These are phyloP conservation scores for Tenthredo distinguenda DNA, from an alignment of 2,888 invertebrate species.

Conservation along the genomic window DNA sequence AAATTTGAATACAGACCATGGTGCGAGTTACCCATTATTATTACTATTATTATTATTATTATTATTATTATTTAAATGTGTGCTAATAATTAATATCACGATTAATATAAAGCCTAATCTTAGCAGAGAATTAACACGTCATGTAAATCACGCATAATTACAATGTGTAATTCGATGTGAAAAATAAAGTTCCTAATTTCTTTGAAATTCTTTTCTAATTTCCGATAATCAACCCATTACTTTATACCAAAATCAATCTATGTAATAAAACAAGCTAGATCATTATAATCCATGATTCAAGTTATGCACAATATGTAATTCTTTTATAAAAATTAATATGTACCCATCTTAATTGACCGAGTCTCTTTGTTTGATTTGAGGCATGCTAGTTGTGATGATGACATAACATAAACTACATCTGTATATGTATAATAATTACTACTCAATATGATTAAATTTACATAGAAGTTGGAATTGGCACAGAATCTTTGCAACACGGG, in stretches of 20 bases:
- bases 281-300: not conserved
- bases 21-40: constrained; percentile 46
- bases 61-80: constrained; percentile 19
- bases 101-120: constrained; percentile 44
- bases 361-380: no score
- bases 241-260: not conserved
- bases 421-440: no score
- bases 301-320: no score
- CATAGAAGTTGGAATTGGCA: no score
- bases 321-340: no score
- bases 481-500: no score
- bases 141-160: constrained; percentile 48
- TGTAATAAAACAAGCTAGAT: no score
- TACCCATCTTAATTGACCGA: no score
- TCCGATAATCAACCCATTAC: not conserved
- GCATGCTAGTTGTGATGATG: no score
- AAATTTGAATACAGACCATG: constrained; percentile 25
- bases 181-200: constrained; percentile 53
- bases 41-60: not conserved
- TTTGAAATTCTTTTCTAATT: constrained; percentile 14
- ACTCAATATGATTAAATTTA: no score
- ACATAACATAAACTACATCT: no score
- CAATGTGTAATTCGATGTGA: constrained; percentile 47
- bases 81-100: constrained; percentile 33
- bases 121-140: constrained; percentile 43